phyloP scores from a whole-genome alignment of 2,888 invertebrate species.

The Drosophila nr. fundita region DNA sequence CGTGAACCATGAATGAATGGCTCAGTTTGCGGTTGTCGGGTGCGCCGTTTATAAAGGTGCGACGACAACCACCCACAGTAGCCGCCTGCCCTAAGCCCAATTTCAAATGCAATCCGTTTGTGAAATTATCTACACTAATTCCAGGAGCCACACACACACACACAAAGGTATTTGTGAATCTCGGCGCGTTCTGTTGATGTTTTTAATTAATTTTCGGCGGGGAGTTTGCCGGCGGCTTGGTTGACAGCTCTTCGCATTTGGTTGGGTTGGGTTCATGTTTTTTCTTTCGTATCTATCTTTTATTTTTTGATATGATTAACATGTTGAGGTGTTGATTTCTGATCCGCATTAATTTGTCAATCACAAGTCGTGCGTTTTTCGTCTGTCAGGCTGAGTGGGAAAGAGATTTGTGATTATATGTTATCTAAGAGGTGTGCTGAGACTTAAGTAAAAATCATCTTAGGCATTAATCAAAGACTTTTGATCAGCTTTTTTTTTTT shows the following conservation, averaged over 20 bases:
- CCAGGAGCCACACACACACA: slow-evolving; percentile 36
- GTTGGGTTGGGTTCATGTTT: not conserved
- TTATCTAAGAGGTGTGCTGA: not conserved
- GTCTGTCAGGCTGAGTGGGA: not conserved
- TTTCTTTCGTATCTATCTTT: slow-evolving; percentile 10
- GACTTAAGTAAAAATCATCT: not conserved
- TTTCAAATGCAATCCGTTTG: slow-evolving; percentile 46
- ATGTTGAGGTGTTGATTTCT: slow-evolving; percentile 74
- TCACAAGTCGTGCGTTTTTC: slow-evolving; percentile 59
- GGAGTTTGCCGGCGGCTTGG: slow-evolving; percentile 5
- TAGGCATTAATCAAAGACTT: not conserved
- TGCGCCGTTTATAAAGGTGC: slow-evolving; percentile 76
- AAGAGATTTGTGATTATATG: not conserved
- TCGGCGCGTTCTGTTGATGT: slow-evolving; percentile 74
- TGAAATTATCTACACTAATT: slow-evolving; percentile 73
- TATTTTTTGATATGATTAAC: slow-evolving; percentile 63
- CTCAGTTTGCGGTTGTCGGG: slow-evolving; percentile 52
- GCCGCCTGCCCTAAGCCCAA: slow-evolving; percentile 24
- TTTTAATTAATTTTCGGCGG: slow-evolving; percentile 76
- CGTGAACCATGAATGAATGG: slow-evolving; percentile 74
- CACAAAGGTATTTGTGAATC: slow-evolving; percentile 60
- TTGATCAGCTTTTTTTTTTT: not conserved
- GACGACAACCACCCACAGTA: slow-evolving; percentile 46
- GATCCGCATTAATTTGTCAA: slow-evolving; percentile 78
- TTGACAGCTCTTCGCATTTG: slow-evolving; percentile 43